Percentiles rank a stretch among this genome's conserved stretches.
Evolutionary conservation across 2,888 invertebrate species (phyloP).

Genomic region (Spodoptera littoralis): DNA sequence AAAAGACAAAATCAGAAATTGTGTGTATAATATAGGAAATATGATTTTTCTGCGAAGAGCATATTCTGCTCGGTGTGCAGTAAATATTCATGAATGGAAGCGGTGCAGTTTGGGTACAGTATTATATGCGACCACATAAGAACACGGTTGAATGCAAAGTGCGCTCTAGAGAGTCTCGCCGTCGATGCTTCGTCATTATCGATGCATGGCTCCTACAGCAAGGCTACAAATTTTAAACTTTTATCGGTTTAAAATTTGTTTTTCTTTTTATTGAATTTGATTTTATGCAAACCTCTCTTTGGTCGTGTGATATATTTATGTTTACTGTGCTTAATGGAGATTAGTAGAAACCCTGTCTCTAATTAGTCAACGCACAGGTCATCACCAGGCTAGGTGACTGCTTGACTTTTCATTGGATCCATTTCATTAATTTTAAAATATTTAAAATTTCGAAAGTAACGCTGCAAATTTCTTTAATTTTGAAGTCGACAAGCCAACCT

Average conservation of each 20-base stretch:
- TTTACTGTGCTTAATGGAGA: no score
- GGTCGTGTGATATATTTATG: no score
- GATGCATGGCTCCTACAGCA: constrained; percentile 53
- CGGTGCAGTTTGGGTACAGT: constrained; percentile 60
- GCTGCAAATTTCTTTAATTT: no score
- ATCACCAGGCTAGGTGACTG: no score
- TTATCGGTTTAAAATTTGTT: constrained; percentile 6
- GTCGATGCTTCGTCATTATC: constrained; percentile 63
- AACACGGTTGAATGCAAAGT: constrained; percentile 69
- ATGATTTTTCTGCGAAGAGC: constrained; percentile 52
- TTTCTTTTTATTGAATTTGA: no score
- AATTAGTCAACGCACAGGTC: no score
- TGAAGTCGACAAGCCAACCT: no score
- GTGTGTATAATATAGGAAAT: constrained; percentile 29
- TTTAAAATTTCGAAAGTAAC: no score
- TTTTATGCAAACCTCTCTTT: no score
- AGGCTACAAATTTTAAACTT: constrained; percentile 31
- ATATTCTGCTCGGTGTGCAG: constrained; percentile 61
- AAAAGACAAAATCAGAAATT: constrained; percentile 24
- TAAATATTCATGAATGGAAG: constrained; percentile 71
- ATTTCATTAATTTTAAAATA: no score
- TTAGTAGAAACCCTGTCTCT: no score
- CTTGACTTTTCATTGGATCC: no score
- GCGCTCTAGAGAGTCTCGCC: constrained; percentile 56
- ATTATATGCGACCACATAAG: constrained; percentile 66